Evolutionary conservation across 2,797 vertebrate genomes (phyloP).

Genomic region (Nothura maculosa): DNA sequence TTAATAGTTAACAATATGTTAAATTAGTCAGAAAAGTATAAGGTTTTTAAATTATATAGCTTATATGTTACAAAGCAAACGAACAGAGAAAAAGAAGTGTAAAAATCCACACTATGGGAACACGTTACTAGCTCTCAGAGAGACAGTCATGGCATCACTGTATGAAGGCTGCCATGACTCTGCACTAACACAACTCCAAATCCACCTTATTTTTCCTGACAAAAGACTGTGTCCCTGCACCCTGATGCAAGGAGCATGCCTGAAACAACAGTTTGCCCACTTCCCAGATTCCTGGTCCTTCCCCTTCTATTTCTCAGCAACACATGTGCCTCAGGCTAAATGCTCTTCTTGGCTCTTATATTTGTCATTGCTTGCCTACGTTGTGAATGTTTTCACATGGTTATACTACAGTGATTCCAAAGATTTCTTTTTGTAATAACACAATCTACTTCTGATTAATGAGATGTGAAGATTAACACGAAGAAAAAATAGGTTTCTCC

Average conservation of each 20-base stretch:
- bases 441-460: constrained; percentile 23
- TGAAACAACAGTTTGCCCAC: background rate
- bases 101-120: background rate
- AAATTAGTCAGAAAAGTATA: background rate
- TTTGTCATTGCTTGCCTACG: constrained; percentile 3
- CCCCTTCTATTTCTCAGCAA: background rate
- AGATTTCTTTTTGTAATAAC: constrained; percentile 22
- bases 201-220: background rate
- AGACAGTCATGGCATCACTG: background rate
- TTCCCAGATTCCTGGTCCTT: background rate
- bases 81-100: background rate
- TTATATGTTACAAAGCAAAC: background rate
- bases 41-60: background rate
- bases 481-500: background rate
- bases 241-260: background rate
- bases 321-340: background rate
- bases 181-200: background rate
- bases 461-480: constrained; percentile 13
- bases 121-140: background rate
- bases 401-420: background rate
- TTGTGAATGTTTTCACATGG: constrained; percentile 29
- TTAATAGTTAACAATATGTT: background rate
- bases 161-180: background rate
- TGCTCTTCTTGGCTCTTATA: background rate
- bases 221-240: background rate